phyloP scores from a whole-genome alignment of 2,797 vertebrate species.

The Tapirus indicus region DNA sequence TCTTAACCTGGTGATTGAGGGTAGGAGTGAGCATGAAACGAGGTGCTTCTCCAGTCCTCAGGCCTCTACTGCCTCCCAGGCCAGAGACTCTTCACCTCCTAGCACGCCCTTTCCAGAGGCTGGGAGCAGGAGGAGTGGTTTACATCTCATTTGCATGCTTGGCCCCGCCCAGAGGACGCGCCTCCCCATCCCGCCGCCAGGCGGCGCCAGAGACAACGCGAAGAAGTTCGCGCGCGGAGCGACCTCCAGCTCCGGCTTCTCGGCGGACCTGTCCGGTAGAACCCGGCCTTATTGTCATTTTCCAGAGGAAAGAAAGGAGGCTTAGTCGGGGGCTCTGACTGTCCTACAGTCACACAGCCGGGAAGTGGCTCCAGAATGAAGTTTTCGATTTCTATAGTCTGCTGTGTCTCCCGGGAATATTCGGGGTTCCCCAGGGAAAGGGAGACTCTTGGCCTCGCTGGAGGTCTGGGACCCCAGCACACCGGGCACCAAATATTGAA shows the following conservation, averaged over 20 bases:
- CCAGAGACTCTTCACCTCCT: accelerated
- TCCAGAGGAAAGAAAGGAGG: background rate
- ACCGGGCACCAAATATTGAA: background rate
- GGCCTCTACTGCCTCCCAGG: background rate
- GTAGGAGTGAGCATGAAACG: background rate
- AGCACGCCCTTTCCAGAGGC: accelerated
- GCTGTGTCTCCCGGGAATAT: background rate
- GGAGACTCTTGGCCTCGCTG: background rate
- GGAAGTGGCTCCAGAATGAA: background rate
- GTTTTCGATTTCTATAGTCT: background rate
- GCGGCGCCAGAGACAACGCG: background rate
- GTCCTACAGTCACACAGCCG: background rate
- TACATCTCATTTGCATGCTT: background rate
- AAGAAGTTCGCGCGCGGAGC: accelerated
- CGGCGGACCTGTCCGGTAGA: background rate
- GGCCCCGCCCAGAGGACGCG: background rate
- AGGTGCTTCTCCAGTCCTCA: background rate
- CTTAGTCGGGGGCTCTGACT: background rate
- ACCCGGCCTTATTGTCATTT: background rate
- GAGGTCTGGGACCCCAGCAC: background rate
- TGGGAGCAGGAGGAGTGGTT: background rate
- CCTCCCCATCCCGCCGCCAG: background rate
- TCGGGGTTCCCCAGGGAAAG: background rate
- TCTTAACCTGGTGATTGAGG: background rate
- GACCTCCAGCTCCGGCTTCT: background rate